These are phyloP conservation scores for Pantherophis guttatus DNA, from an alignment of 2,113 vertebrate genomes.

Conservation along the genomic window DNA sequence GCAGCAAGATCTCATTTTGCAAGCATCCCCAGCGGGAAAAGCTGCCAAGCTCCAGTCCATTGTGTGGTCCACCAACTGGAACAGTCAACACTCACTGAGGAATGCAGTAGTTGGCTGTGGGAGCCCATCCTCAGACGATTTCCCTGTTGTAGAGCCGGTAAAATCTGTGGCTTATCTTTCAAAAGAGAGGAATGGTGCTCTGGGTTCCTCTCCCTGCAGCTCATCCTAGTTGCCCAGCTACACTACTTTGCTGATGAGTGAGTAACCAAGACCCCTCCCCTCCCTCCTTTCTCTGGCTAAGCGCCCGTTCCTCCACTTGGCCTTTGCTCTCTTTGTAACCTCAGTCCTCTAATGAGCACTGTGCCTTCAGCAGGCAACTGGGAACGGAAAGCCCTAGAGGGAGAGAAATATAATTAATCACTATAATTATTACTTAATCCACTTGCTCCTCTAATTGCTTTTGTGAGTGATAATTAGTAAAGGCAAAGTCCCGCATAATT, in stretches of 20 bases:
- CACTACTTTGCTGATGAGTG: not conserved
- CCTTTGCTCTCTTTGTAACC: not conserved
- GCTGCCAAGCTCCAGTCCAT: not conserved
- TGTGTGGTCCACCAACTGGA: not conserved
- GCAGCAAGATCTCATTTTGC: not conserved
- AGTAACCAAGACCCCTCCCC: not conserved
- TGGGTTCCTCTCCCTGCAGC: not conserved
- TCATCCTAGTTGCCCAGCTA: not conserved
- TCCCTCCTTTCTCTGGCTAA: not conserved
- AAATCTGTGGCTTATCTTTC: not conserved
- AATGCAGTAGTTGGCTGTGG: not conserved
- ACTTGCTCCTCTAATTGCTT: slow-evolving; percentile 27
- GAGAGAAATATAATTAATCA: slow-evolving; percentile 23
- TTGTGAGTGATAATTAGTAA: slow-evolving; percentile 21
- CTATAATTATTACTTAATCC: slow-evolving; percentile 32
- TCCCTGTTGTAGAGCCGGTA: not conserved
- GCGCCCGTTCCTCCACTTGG: not conserved
- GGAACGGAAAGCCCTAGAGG: slow-evolving; percentile 16
- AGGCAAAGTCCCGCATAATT: slow-evolving; percentile 20
- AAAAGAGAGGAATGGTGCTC: not conserved
- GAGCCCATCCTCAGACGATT: not conserved
- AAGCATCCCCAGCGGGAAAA: not conserved
- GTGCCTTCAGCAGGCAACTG: slow-evolving; percentile 8
- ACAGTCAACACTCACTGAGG: not conserved
- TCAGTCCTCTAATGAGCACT: not conserved